Evolutionary conservation across 2,797 vertebrate genomes (phyloP), one percentile per base, ranked within the genome.

Genomic region (Onychomys arenicola): DNA sequence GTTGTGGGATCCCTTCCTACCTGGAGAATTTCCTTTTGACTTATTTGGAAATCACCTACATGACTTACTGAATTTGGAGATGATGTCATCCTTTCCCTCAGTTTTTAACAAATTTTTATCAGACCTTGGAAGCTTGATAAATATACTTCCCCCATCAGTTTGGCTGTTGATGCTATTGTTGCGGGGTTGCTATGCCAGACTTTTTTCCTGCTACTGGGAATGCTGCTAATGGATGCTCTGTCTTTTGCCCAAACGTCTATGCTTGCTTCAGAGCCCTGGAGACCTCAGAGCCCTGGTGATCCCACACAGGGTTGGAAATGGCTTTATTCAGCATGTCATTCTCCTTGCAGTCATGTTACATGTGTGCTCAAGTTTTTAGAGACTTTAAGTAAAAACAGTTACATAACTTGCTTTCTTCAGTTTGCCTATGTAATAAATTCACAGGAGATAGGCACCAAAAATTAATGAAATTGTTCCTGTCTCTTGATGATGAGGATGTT

Each of bases 341-440:
- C 91, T 83, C 6, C 34, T 37, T 2, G 6, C 8, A 88, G 12
- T 8, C 87, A 81, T n/a, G 17, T 76, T 84, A 77, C 29, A 27
- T 16, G 32, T 32, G 49, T 23, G 76, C 23, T 89, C 21, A 32
- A 59, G 34, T 89, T 93, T 49, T 55, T 83, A 65, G 21, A 84
- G 16, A 84, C 32, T 92, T 91, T 71, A 78, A 37, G 14, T 55
- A 73, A 85, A 96, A 86, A 77, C 19, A 90, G 43, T 75, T 78
- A 37, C 65, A 93, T 88, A 10, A 83, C 14, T 85, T 93, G 9
- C 19, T 92, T 87, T 87, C 61, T 86, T 92, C 11, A 73, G 19
- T 95, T 85, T 75, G 67, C 25, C 11, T 67, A 40, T 78, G 34
- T 71, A 86, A 61, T 78, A 89, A 75, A 75, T 5, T 83, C 11